Evolutionary conservation across 2,888 invertebrate species (phyloP), one percentile per base, ranked within the genome.

Genomic region (Clistopyga incitator): DNA sequence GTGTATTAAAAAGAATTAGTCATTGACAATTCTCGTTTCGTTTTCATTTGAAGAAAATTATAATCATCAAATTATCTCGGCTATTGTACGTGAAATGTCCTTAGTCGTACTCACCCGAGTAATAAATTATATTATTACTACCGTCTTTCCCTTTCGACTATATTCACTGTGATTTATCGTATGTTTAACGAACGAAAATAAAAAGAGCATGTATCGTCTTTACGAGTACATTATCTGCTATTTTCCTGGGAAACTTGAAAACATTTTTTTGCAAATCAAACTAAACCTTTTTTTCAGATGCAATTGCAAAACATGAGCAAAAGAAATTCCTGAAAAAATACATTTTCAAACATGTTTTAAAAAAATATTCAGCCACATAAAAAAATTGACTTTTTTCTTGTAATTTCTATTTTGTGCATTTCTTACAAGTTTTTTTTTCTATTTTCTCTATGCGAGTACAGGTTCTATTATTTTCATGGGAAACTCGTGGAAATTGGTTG

Each of bases 201-300:
- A 79, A 83, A 38, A 72, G 65, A 82, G 68, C 75, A 59, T 52
- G 52, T 67, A 79, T 82, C 82, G 54, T 74, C 74, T 61, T 74
- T 68, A 20, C 25, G 68, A 54, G 6, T 54, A 23, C 20, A 20
- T 34, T 29, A 29, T 59, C 25, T 15, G n/a, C 29, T 25, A 59
- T 59, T 29, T 59, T 59, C 59, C 59, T 59, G 59, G n/a, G 38
- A 38, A 45, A 45, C 2, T 56, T 11, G 11, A 45, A 23, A 34
- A 20, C 20, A 64, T 72, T 88, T 88, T 88, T 87, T 88, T 42
- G 18, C 2, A 20, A 45, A 45, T 15, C 13, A 0, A 88, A 87
- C 88, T 88, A 88, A 84, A 87, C 85, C 42, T 77, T 34, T 54
- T 38, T 47, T 54, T 54, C 42, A 8, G 42, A 52, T 67, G 54